A percentile compares a stretch with the other conserved stretches of the same genome.
Conservation (phyloP, 2,113 vertebrate species). For the Asarcornis scutulata region DNA sequence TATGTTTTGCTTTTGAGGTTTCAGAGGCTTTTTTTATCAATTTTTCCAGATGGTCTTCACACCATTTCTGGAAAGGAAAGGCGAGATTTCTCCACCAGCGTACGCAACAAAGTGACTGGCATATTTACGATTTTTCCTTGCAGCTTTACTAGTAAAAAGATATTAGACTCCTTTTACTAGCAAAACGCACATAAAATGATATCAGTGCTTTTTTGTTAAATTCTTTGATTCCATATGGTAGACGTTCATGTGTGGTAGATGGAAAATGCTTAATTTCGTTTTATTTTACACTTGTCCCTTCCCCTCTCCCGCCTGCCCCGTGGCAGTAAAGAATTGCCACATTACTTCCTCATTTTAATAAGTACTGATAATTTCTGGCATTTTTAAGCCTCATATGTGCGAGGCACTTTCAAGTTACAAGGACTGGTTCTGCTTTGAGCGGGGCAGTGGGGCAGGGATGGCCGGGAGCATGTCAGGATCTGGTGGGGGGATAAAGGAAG, state of each 20-base stretch:
- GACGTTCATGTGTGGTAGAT: neutral
- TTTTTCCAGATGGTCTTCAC: constrained; percentile 69
- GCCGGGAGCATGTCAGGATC: neutral
- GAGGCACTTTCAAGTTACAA: neutral
- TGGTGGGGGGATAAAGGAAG: neutral
- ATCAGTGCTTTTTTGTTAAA: neutral
- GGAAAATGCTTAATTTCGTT: constrained; percentile 25
- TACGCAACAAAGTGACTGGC: constrained; percentile 61
- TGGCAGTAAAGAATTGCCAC: neutral
- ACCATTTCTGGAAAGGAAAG: constrained; percentile 57
- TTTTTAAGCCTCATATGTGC: neutral
- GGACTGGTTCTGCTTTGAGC: neutral
- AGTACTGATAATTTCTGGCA: neutral
- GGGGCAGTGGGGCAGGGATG: neutral
- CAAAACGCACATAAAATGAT: constrained; percentile 22
- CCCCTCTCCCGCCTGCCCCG: neutral
- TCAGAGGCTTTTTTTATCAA: constrained; percentile 39
- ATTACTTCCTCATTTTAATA: neutral
- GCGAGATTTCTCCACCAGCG: neutral
- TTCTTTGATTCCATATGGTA: constrained; percentile 57
- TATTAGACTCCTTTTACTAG: constrained; percentile 60
- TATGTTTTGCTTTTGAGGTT: constrained; percentile 27
- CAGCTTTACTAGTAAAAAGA: constrained; percentile 67
- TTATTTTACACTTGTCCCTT: neutral
- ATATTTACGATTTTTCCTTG: constrained; percentile 64